Conservation (phyloP, 2,797 vertebrate species). For the Chloroceryle inda region DNA sequence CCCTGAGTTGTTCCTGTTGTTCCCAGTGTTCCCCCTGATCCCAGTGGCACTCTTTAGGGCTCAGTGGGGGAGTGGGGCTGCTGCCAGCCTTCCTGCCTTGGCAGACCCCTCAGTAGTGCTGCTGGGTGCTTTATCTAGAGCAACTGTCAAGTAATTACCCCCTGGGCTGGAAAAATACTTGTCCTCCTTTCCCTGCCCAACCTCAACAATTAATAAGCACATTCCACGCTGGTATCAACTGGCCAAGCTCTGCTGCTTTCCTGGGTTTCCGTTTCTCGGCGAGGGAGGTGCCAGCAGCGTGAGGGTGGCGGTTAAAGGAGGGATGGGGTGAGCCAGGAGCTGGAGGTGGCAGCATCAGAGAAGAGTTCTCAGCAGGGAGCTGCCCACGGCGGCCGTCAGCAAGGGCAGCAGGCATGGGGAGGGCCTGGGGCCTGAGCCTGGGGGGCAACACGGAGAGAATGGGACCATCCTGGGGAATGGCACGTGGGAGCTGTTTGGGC, state of each 20-base stretch:
- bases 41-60: neutral
- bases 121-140: neutral
- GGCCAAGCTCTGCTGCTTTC: neutral
- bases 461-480: neutral
- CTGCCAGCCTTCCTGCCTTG: neutral
- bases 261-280: neutral
- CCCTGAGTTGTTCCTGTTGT: neutral
- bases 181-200: neutral
- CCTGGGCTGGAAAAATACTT: neutral
- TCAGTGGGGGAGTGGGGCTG: fast-evolving
- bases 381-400: fast-evolving
- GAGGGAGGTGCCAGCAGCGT: fast-evolving
- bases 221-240: neutral
- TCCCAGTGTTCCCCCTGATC: neutral
- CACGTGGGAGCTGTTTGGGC: fast-evolving
- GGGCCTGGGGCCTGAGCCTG: constrained; percentile 7
- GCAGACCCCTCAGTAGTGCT: neutral
- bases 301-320: neutral
- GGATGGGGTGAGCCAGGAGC: fast-evolving
- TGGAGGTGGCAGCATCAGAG: constrained; percentile 9
- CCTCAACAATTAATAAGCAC: neutral
- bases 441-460: neutral
- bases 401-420: neutral
- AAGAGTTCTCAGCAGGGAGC: neutral
- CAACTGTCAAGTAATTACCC: neutral